Percentiles rank a stretch among this genome's conserved stretches.
Conservation (phyloP, 2,888 invertebrate species). For the Rhorus exstirpatorius region DNA sequence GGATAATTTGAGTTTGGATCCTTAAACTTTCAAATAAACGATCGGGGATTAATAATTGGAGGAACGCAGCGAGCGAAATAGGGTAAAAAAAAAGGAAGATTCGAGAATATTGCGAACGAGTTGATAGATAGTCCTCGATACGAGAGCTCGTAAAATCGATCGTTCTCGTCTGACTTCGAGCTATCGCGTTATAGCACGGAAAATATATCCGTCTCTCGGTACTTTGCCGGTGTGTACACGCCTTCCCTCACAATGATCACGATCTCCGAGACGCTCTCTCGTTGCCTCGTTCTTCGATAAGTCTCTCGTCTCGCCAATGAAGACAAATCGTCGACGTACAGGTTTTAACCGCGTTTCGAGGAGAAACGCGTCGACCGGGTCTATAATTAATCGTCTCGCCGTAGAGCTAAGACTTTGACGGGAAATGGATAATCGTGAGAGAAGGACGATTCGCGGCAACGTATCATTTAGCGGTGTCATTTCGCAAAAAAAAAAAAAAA, state of each 20-base stretch:
- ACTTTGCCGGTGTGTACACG: constrained; percentile 29
- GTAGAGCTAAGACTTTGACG: constrained; percentile 42
- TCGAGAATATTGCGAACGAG: constrained; percentile 80
- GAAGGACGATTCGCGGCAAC: background rate
- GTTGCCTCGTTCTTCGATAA: constrained; percentile 75
- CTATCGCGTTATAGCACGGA: background rate
- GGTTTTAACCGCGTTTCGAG: constrained; percentile 73
- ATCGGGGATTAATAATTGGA: constrained; percentile 5
- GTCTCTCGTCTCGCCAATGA: constrained; percentile 79
- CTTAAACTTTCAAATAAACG: constrained; percentile 23
- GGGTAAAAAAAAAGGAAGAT: constrained; percentile 64
- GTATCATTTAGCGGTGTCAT: constrained; percentile 28
- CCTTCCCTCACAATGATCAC: constrained; percentile 60
- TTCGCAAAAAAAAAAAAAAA: background rate
- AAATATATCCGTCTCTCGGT: constrained; percentile 49
- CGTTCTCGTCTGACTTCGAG: constrained; percentile 29
- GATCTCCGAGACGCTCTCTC: constrained; percentile 52
- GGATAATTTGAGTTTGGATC: background rate
- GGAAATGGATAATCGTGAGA: constrained; percentile 38
- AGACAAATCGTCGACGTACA: constrained; percentile 81
- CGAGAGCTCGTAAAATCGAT: constrained; percentile 45
- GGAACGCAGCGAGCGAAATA: background rate
- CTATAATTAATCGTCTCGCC: constrained; percentile 80
- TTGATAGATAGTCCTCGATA: constrained; percentile 79
- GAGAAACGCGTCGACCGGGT: constrained; percentile 64